Conservation (phyloP, 2,888 invertebrate species). For the Apotomis capreana region DNA sequence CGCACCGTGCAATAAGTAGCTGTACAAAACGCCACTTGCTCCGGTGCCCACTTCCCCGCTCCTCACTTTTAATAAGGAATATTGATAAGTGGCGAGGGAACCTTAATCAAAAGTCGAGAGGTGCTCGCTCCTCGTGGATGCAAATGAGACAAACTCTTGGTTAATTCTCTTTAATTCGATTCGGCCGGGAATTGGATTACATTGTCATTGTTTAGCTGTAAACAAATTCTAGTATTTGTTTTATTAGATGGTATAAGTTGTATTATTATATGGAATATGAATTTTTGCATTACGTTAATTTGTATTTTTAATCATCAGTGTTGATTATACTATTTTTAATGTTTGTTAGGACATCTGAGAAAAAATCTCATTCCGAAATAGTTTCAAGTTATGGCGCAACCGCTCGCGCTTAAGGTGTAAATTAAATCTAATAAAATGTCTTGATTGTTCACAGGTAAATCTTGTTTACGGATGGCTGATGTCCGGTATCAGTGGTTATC, state of each 20-base stretch:
- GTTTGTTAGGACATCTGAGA: no score
- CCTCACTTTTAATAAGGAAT: slow-evolving; percentile 22
- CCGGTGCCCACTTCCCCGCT: not conserved
- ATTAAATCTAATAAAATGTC: not conserved
- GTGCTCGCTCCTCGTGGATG: slow-evolving; percentile 21
- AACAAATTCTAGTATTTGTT: slow-evolving; percentile 12
- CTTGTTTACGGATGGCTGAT: not conserved
- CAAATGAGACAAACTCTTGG: slow-evolving; percentile 35
- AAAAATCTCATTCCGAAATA: no score
- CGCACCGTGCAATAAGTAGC: not conserved
- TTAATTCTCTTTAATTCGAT: slow-evolving; percentile 36
- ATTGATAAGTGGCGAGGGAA: slow-evolving; percentile 17
- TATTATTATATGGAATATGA: not conserved
- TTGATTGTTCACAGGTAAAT: slow-evolving; percentile 24
- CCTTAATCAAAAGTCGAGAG: slow-evolving; percentile 35
- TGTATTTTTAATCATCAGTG: no score
- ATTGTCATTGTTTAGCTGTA: slow-evolving; percentile 23
- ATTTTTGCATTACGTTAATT: not conserved
- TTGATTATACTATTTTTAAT: no score
- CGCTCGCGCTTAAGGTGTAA: not conserved
- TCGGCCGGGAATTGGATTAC: slow-evolving; percentile 26
- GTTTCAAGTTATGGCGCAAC: not conserved
- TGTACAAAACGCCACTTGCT: slow-evolving; percentile 1
- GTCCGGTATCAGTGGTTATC: no score
- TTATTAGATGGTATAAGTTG: not conserved